A percentile compares a stretch with the other conserved stretches of the same genome.
These are phyloP conservation scores for Trematocara marginatum DNA, from an alignment of 2,113 vertebrate genomes.

Conservation along the genomic window DNA sequence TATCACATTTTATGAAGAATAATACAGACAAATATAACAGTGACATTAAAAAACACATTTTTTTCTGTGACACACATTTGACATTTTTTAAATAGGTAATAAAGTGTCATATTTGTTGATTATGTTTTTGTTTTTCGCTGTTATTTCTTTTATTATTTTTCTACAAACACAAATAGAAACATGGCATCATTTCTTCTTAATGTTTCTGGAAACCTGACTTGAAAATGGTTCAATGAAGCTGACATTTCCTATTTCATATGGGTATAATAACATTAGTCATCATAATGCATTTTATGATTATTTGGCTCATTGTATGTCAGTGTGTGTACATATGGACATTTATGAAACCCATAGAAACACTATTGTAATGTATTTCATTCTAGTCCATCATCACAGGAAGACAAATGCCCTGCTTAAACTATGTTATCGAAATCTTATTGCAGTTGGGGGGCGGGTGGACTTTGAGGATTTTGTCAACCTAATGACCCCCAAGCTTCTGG, in stretches of 20 bases:
- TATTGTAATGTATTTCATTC: background rate
- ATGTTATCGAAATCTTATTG: background rate
- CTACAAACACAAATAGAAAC: background rate
- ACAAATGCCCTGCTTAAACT: background rate
- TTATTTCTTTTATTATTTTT: background rate
- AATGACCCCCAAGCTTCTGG: constrained; percentile 83
- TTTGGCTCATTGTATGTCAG: background rate
- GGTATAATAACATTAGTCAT: background rate
- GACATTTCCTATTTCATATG: background rate
- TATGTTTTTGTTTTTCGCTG: accelerated
- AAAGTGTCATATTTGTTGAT: background rate
- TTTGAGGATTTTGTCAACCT: constrained; percentile 84
- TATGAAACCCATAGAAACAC: background rate
- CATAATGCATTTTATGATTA: background rate
- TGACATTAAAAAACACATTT: background rate
- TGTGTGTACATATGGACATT: background rate
- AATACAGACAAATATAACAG: background rate
- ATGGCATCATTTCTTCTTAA: background rate
- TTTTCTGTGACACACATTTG: background rate
- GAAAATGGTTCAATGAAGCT: background rate
- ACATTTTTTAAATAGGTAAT: background rate
- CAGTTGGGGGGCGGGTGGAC: constrained; percentile 82
- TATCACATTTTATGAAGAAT: background rate
- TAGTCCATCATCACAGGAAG: background rate
- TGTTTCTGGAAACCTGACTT: background rate